Conservation (phyloP, 2,888 invertebrate genomes). For the Augochlorella aurata region DNA sequence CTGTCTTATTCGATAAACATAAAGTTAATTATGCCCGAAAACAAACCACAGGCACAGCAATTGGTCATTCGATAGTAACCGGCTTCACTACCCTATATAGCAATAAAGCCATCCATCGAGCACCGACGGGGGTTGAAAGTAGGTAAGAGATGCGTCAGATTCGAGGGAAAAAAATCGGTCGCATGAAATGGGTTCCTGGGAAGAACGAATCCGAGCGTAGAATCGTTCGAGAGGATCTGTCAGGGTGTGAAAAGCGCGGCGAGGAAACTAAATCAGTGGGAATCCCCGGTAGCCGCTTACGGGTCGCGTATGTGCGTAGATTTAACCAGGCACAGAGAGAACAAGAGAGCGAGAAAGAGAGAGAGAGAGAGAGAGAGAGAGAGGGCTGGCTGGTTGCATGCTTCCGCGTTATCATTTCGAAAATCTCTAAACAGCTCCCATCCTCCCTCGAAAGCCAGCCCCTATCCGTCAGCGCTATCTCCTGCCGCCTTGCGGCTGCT, state of each 20-base stretch:
- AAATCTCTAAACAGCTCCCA: conserved; percentile 76
- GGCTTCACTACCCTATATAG: too few species aligned
- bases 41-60: too few species aligned
- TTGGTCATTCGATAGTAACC: too few species aligned
- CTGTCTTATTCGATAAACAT: too few species aligned
- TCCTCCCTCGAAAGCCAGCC: conserved; percentile 53
- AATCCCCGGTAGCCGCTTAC: conserved; percentile 62
- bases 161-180: not conserved
- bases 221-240: conserved; percentile 20
- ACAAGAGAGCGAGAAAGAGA: not conserved
- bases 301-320: conserved; percentile 66
- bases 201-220: conserved; percentile 20
- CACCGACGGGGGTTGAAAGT: too few species aligned
- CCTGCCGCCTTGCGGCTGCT: conserved; percentile 54
- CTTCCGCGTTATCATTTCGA: conserved; percentile 70
- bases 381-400: conserved; percentile 30
- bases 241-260: conserved; percentile 52
- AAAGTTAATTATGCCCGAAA: too few species aligned
- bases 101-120: too few species aligned
- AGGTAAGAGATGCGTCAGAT: too few species aligned
- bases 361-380: not conserved
- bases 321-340: conserved; percentile 60
- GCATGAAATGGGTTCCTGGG: conserved; percentile 8
- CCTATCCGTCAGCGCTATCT: conserved; percentile 80
- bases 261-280: conserved; percentile 73